These are phyloP conservation scores for Heliconius erato DNA, from an alignment of 2,888 invertebrate species.

Conservation along the genomic window DNA sequence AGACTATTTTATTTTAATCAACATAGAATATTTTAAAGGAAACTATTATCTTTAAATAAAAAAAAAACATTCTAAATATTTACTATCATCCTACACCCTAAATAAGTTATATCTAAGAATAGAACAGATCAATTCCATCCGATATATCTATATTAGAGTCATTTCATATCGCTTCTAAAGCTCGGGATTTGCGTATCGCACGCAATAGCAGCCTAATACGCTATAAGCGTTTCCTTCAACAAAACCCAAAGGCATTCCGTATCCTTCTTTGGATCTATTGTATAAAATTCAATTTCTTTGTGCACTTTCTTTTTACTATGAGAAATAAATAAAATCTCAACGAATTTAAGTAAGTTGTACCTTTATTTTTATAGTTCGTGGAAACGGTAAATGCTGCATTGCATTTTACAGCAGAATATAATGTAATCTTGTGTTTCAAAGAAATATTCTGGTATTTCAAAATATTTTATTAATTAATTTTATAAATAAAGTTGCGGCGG, in stretches of 20 bases:
- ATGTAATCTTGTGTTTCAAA: too few relatives aligned
- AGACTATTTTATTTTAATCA: too few relatives aligned
- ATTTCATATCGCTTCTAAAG: slow-evolving; percentile 65
- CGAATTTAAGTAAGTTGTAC: not conserved
- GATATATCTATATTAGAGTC: slow-evolving; percentile 60
- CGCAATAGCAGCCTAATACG: slow-evolving; percentile 77
- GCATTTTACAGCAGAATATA: not conserved
- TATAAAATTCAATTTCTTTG: slow-evolving; percentile 73
- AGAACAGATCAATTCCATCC: slow-evolving; percentile 31
- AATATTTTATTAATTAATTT: too few relatives aligned
- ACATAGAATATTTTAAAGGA: too few relatives aligned
- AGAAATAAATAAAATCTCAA: not conserved
- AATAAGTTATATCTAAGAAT: slow-evolving; percentile 2
- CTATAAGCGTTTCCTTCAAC: slow-evolving; percentile 75
- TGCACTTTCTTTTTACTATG: slow-evolving; percentile 53
- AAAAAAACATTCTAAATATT: not conserved
- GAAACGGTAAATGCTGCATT: not conserved
- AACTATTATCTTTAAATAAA: too few relatives aligned
- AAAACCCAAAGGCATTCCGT: slow-evolving; percentile 68
- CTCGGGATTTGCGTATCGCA: slow-evolving; percentile 74
- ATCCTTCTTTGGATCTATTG: slow-evolving; percentile 76
- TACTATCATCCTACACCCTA: not conserved
- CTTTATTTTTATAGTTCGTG: not conserved
- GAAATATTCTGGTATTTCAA: too few relatives aligned
- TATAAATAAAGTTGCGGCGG: too few relatives aligned